Conservation (phyloP, 1,140 invertebrate genomes). For the Cyphomyrmex costatus region DNA sequence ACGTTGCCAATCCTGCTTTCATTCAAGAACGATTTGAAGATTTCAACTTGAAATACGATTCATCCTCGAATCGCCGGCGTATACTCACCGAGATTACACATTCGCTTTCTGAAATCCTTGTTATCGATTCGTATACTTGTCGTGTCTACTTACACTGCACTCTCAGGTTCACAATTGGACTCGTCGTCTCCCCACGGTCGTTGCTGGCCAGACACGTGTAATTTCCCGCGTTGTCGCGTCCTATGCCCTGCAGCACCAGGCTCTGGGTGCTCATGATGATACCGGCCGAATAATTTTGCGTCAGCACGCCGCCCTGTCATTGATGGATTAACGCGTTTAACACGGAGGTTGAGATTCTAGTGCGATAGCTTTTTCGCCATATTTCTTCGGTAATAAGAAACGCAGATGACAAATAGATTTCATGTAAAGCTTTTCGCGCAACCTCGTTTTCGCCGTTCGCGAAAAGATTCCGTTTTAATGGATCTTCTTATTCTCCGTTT, state of each 20-base stretch:
- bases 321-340: conserved; percentile 60
- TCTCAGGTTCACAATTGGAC: conserved; percentile 91
- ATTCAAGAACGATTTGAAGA: not conserved
- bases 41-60: conserved; percentile 32
- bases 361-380: not conserved
- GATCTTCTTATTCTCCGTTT: not conserved
- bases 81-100: not conserved
- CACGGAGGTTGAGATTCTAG: conserved; percentile 31
- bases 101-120: conserved; percentile 13
- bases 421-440: not conserved
- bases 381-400: conserved; percentile 32
- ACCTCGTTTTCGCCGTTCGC: not conserved
- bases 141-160: conserved; percentile 92
- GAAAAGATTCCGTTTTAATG: not conserved
- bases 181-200: conserved; percentile 93
- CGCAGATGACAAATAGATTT: conserved; percentile 33
- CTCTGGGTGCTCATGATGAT: conserved; percentile 95
- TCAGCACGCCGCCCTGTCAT: conserved; percentile 91
- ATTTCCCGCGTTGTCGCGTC: conserved; percentile 92
- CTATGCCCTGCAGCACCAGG: conserved; percentile 94
- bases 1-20: too few species aligned
- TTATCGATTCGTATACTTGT: not conserved
- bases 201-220: conserved; percentile 95
- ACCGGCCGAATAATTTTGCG: conserved; percentile 94
- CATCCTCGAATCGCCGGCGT: not conserved